Evolutionary conservation across 2,888 invertebrate species (phyloP).

Genomic region (Volucella inflata): DNA sequence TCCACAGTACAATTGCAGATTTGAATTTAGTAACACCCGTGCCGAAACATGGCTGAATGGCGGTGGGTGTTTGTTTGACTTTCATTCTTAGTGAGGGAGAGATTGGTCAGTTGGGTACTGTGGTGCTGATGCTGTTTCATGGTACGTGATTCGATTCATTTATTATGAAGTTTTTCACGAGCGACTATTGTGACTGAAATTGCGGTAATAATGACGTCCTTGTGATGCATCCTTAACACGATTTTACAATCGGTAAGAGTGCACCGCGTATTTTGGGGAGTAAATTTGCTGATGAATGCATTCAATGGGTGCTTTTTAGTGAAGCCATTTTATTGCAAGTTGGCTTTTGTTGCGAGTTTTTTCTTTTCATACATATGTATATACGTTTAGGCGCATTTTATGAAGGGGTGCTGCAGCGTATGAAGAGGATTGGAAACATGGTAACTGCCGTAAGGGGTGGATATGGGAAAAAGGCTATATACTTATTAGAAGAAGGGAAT

Average conservation of each 20-base stretch:
- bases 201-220: constrained; percentile 71
- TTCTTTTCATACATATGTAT: neutral
- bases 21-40: constrained; percentile 67
- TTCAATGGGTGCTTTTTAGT: constrained; percentile 20
- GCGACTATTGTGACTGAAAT: constrained; percentile 61
- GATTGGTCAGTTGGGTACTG: constrained; percentile 44
- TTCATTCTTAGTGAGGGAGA: constrained; percentile 9
- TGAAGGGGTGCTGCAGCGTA: too few relatives aligned
- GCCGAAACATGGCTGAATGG: neutral
- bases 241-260: constrained; percentile 43
- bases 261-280: constrained; percentile 29
- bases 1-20: constrained; percentile 71
- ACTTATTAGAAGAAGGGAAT: too few relatives aligned
- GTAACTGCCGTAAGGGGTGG: too few relatives aligned
- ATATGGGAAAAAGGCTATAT: too few relatives aligned
- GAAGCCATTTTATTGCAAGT: constrained; percentile 17
- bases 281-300: constrained; percentile 53
- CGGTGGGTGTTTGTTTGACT: constrained; percentile 51
- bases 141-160: constrained; percentile 64
- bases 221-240: constrained; percentile 62
- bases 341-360: constrained; percentile 7
- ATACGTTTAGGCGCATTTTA: too few relatives aligned
- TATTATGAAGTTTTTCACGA: constrained; percentile 55
- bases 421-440: too few relatives aligned
- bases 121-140: constrained; percentile 32